Evolutionary conservation across 1,140 invertebrate species (phyloP).

Genomic region (Ylistrum balloti): DNA sequence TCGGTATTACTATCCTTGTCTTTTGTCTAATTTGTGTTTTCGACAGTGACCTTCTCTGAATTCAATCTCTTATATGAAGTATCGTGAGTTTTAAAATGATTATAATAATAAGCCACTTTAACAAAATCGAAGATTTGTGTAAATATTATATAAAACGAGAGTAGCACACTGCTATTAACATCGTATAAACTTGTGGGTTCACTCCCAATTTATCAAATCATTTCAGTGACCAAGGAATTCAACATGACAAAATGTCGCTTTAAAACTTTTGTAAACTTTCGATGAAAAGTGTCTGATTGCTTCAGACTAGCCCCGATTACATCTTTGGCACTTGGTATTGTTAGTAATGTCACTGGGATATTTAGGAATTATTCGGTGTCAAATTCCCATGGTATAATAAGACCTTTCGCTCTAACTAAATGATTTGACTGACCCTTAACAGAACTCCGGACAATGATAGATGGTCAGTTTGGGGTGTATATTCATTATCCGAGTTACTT

Average conservation of each 20-base stretch:
- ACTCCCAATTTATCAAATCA: not conserved
- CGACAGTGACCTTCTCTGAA: no score
- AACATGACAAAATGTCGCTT: not conserved
- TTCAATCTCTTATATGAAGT: no score
- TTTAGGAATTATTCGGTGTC: not conserved
- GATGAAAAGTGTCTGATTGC: no score
- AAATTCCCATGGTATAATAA: not conserved
- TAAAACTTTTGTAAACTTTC: not conserved
- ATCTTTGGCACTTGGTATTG: no score
- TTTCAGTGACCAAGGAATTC: not conserved
- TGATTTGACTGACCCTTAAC: not conserved
- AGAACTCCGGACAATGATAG: not conserved
- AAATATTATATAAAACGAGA: no score
- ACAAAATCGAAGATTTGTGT: no score
- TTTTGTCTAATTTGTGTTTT: no score
- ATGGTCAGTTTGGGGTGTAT: not conserved
- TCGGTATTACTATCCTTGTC: no score
- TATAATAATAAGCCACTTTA: no score
- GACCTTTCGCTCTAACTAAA: not conserved
- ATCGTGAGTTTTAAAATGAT: no score
- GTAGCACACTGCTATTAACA: no score
- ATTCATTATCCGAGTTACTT: not conserved
- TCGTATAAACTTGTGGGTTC: not conserved
- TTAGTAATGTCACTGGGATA: not conserved
- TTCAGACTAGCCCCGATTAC: no score